These are phyloP conservation scores for Alexandromys fortis DNA, from an alignment of 2,113 vertebrate genomes.

Conservation along the genomic window DNA sequence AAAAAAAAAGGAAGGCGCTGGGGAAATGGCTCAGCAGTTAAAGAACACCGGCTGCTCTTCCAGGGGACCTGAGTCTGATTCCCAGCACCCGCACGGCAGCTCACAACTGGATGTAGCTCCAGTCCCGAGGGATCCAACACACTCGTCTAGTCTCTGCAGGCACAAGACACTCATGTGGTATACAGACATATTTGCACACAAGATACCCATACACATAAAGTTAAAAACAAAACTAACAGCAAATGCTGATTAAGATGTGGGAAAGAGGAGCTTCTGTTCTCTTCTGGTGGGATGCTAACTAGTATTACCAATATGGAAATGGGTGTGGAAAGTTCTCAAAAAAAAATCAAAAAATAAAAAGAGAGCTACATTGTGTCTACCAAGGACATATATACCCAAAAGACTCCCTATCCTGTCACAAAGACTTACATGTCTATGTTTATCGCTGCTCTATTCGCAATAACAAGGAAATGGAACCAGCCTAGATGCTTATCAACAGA, in stretches of 20 bases:
- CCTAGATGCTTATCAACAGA: not conserved
- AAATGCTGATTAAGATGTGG: not conserved
- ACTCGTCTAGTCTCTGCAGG: not conserved
- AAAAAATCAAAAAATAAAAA: not conserved
- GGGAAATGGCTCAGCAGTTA: not conserved
- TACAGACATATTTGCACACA: not conserved
- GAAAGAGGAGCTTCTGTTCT: not conserved
- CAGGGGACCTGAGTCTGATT: not conserved
- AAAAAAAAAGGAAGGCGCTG: not conserved
- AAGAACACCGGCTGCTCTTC: not conserved
- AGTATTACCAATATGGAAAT: not conserved
- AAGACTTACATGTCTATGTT: not conserved
- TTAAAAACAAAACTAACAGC: not conserved
- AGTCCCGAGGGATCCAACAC: not conserved
- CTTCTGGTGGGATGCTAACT: not conserved
- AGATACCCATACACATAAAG: not conserved
- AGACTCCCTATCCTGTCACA: not conserved
- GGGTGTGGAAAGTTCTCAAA: not conserved
- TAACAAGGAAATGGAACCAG: not conserved
- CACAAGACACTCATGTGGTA: too few species aligned
- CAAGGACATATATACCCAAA: not conserved
- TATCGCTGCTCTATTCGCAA: not conserved
- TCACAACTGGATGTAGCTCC: not conserved
- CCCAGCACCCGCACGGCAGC: not conserved
- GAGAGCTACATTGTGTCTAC: not conserved